Percentiles rank a stretch among this genome's conserved stretches.
These are phyloP conservation scores for Sus scrofa DNA, from an alignment of 2,113 vertebrate genomes.

Conservation along the genomic window DNA sequence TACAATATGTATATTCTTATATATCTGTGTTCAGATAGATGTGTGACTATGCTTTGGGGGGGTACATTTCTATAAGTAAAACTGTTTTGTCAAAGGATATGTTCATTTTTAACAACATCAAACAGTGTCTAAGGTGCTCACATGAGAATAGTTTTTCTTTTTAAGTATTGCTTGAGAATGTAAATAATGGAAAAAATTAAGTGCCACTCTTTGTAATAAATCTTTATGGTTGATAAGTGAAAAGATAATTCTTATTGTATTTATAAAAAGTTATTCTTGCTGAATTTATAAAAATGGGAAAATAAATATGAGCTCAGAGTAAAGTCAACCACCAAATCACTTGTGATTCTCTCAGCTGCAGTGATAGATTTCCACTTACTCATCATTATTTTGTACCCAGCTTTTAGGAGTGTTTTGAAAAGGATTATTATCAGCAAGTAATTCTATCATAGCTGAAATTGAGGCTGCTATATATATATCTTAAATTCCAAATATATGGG, in stretches of 20 bases:
- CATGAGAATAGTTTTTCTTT: background rate
- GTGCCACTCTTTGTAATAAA: background rate
- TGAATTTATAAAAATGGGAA: background rate
- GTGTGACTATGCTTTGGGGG: background rate
- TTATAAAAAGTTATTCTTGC: background rate
- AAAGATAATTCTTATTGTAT: conserved; percentile 1
- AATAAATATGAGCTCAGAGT: conserved; percentile 24
- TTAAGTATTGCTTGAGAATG: background rate
- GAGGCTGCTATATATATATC: background rate
- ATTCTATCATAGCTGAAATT: background rate
- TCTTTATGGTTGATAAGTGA: background rate
- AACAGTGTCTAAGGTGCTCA: background rate
- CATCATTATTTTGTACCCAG: background rate
- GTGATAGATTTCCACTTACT: background rate
- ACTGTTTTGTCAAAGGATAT: conserved; percentile 1
- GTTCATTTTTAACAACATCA: conserved; percentile 15
- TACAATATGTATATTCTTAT: background rate
- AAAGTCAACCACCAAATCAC: background rate
- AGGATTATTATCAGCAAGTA: background rate
- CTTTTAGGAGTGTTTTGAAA: background rate
- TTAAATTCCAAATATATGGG: background rate
- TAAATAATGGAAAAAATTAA: background rate
- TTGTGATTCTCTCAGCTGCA: background rate
- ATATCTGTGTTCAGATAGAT: background rate
- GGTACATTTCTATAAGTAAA: background rate